Evolutionary conservation across 2,888 invertebrate species (phyloP).

Genomic region (Zaprionus bogoriensis): DNA sequence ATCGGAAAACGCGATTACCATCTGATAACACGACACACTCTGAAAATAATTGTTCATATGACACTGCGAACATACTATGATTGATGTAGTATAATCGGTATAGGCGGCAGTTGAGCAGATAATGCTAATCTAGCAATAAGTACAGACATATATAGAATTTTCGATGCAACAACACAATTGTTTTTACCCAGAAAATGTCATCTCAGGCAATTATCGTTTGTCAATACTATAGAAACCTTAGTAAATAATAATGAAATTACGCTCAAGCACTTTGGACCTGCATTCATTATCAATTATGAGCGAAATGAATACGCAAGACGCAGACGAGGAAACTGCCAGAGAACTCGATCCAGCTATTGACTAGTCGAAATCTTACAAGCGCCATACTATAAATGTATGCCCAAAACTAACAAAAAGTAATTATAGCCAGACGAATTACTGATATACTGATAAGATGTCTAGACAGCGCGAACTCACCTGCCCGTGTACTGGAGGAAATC

Average conservation of each 20-base stretch:
- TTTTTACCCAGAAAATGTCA: neutral
- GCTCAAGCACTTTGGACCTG: constrained; percentile 29
- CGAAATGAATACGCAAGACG: neutral
- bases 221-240: neutral
- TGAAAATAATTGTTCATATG: neutral
- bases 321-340: neutral
- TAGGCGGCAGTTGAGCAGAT: no score
- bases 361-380: neutral
- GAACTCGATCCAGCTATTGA: neutral
- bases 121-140: no score
- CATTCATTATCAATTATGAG: neutral
- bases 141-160: no score
- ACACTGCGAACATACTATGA: no score
- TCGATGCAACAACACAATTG: neutral
- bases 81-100: no score
- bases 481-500: constrained; percentile 98
- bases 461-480: constrained; percentile 85
- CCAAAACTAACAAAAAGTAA: no score
- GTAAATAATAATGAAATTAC: neutral
- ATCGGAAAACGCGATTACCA: constrained; percentile 22
- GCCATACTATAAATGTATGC: neutral
- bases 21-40: neutral
- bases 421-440: no score
- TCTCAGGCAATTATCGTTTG: neutral
- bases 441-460: neutral